These are phyloP conservation scores for Hippoglossus stenolepis DNA, from an alignment of 2,113 vertebrate genomes.

Conservation along the genomic window DNA sequence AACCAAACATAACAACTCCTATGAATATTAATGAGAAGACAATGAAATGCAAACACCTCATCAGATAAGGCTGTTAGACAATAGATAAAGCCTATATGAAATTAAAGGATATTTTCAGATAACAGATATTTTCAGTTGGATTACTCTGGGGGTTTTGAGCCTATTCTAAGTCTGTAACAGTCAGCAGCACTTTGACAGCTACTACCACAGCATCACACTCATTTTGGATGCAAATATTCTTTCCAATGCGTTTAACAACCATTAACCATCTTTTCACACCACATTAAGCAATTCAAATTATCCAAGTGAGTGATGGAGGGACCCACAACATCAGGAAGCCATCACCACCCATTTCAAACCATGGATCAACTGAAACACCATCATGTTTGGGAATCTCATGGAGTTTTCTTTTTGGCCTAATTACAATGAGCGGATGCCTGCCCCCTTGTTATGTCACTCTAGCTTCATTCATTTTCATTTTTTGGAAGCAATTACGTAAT, in stretches of 20 bases:
- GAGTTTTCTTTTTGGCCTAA: background rate
- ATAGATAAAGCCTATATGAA: too few species aligned
- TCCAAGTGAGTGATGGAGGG: constrained; percentile 25
- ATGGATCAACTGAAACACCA: constrained; percentile 51
- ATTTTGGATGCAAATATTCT: background rate
- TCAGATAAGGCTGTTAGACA: too few species aligned
- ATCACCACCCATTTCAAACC: constrained; percentile 62
- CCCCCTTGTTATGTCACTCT: too few species aligned
- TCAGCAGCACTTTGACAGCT: too few species aligned
- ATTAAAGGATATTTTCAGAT: background rate
- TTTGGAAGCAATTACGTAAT: too few species aligned
- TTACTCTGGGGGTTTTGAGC: background rate
- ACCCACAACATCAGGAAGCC: constrained; percentile 33
- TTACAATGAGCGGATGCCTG: too few species aligned
- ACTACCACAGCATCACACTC: background rate
- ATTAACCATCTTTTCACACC: constrained; percentile 42
- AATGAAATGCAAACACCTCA: too few species aligned
- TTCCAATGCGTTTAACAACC: too few species aligned
- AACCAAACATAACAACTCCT: too few species aligned
- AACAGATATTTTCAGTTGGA: background rate
- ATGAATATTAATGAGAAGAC: too few species aligned
- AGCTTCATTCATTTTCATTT: too few species aligned
- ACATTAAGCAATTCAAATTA: constrained; percentile 64
- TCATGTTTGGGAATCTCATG: constrained; percentile 6
- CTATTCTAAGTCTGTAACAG: too few species aligned